Base-by-base conservation (phyloP, 2,888 invertebrate species). In the Auanema sp. region DNA sequence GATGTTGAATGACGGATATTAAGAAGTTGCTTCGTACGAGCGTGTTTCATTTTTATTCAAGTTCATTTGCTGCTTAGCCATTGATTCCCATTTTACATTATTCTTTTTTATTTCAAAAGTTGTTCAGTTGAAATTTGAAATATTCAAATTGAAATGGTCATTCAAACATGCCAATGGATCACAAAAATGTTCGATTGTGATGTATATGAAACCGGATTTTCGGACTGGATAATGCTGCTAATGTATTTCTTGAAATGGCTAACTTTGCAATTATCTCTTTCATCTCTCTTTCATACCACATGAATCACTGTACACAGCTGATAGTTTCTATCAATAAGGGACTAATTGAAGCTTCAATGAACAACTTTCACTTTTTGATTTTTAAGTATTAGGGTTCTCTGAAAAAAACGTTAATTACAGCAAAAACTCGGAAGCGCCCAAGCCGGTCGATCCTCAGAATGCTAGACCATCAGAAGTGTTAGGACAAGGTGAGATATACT, bases 401-500 rank as follows among this genome's bases (percentile, higher is more conserved):
- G 3, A 8, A 33, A 33, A 33, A 33, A 52, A 52, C 5, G 4
- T 52, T 8, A 52, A 8, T 52, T 52, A 24, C 18, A 21, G 16
- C 5, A 52, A 23, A 23, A 52, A 18, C 2, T 23, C 52, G 24
- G 52, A 21, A n/a, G n/a, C 18, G 6, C 18, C 2, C n/a, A 23
- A 52, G n/a, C 21, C n/a, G 2, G 18, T 21, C n/a, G 24, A 21
- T 52, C 24, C 24, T 11, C 21, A 1, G 6, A 23, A 52, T 52
- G 18, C 52, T 11, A 16, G 52, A 52, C 52, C 52, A 8, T 42
- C 42, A 18, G 57, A 18, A 18, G 42, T 57, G 2, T 42, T 57
- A 10, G 57, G 18, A 14, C 57, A 52, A 24, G 24, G 52, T 52
- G 43, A 47, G 47, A 33, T n/a, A n/a, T n/a, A 33, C 33, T 5